Evolutionary conservation across 2,797 vertebrate genomes (phyloP).

Genomic region (Propithecus deckenii): DNA sequence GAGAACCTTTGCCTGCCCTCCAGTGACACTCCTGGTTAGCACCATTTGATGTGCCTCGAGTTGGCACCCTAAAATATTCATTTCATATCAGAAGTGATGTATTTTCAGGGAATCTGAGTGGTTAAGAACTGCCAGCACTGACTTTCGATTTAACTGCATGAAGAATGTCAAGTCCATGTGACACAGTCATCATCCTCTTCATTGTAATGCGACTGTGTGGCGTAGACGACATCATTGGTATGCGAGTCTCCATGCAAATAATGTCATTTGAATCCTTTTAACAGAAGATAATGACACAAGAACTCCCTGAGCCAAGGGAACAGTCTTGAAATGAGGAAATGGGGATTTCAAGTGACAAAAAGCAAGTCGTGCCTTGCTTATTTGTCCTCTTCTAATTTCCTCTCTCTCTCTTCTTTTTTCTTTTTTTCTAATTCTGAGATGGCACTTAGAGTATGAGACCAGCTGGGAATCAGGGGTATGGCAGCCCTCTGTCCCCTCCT

Average conservation of each 20-base stretch:
- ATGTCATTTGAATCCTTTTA: slow-evolving; percentile 86
- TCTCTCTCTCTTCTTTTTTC: slow-evolving; percentile 79
- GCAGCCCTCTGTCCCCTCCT: slow-evolving; percentile 67
- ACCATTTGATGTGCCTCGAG: slow-evolving; percentile 75
- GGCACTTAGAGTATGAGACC: slow-evolving; percentile 74
- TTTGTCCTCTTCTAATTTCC: slow-evolving; percentile 82
- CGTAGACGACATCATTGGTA: slow-evolving; percentile 81
- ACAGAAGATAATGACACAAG: slow-evolving; percentile 85
- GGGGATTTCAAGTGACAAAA: slow-evolving; percentile 84
- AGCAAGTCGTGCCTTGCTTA: slow-evolving; percentile 79
- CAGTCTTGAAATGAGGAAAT: slow-evolving; percentile 82
- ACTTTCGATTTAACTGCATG: slow-evolving; percentile 84
- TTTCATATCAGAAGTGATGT: slow-evolving; percentile 82
- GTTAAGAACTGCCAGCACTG: slow-evolving; percentile 82
- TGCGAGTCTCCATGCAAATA: slow-evolving; percentile 84
- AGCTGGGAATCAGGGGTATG: slow-evolving; percentile 36
- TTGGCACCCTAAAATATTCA: slow-evolving; percentile 81
- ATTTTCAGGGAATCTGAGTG: slow-evolving; percentile 80
- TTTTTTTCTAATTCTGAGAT: not conserved
- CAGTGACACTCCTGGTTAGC: slow-evolving; percentile 76
- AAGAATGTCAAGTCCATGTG: slow-evolving; percentile 83
- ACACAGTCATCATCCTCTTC: slow-evolving; percentile 84
- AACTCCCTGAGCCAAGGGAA: slow-evolving; percentile 81
- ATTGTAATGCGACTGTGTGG: slow-evolving; percentile 83
- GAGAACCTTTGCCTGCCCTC: slow-evolving; percentile 38